Evolutionary conservation across 2,888 invertebrate genomes (phyloP), one percentile per base, ranked within the genome.

Genomic region (Schizotus pectinicornis): DNA sequence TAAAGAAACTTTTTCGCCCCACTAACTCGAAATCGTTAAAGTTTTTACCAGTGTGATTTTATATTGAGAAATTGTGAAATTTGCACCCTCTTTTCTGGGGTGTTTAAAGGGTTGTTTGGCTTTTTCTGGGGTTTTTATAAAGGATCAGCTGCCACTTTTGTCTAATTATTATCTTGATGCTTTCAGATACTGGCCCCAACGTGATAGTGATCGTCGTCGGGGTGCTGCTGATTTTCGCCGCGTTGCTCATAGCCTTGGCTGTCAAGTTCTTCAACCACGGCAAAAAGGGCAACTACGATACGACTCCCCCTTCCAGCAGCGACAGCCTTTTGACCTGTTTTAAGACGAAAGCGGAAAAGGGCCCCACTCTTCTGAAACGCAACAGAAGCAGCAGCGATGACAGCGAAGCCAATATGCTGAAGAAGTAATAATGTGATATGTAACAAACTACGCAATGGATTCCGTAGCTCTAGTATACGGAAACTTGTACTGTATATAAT

Each of bases 251-350:
- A 11, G 32, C 32, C 12, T 11, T 45, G 6, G 34, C 32, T 11
- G 9, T 45, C 1, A 34, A 22, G 14, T 31, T 35, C 7, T 30
- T 30, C 7, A 41, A 31, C 7, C 34, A 45, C 8, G 11, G 32
- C 7, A 59, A 46, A 33, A 43, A 50, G 13, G 54, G 59, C 35
- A 59, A 50, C 49, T 54, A 59, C 30, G 42, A 55, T 36, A 43
- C 59, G 9, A 55, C 43, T 31, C 32, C 38, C 35, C 59, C 6
- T 33, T 43, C n/a, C n/a, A 42, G 22, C 5, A 22, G 22, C 22
- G 22, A 22, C 22, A 22, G 22, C 5, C 22, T 22, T 22, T 22
- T 22, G 22, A 22, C 22, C 5, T 22, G 22, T 22, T 22, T 22
- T 5, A 22, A 22, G 5, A 22, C 22, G 22, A 22, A 22, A 22